Evolutionary conservation across 2,797 vertebrate species (phyloP), one percentile per base, ranked within the genome.

Genomic region (Apodemus agrarius): DNA sequence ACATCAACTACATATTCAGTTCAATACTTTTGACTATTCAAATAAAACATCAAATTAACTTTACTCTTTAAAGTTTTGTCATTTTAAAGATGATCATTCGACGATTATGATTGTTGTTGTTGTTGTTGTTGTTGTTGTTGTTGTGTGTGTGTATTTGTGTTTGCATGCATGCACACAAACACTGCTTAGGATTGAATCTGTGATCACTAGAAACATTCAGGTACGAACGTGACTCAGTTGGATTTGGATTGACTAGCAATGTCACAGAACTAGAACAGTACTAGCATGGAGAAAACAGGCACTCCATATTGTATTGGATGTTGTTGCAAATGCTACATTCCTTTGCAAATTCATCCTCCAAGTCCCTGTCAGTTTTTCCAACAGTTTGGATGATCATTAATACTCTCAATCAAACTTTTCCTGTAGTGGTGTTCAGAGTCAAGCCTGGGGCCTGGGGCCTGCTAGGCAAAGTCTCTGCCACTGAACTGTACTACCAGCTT

Each of bases 101-200:
- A n/a, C 63, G 63, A n/a, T 11, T 24, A 75, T 43, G 24, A 43
- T 26, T 24, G 9, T 49, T 49, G 11, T 49, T 52, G 13, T 52
- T 52, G 3, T 52, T 52, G 13, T 52, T 52, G 13, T 43, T 24
- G 26, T 63, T 83, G 26, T 6, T 26, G 43, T 26, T 43, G 26
- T 0, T 67, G 9, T 40, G 21, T 75, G 19, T 40, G 37, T 75
- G 37, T 75, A 11, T 43, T 16, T 69, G 31, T 67, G 31, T n/a
- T n/a, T 37, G 8, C 69, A 72, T 11, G n/a, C 69, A 72, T 1
- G 0, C 1, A 4, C 17, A 72, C 3, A 0, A n/a, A n/a, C 8
- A 72, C 69, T 72, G 17, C 69, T 72, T 72, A n/a, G 16, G 67
- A 72, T 72, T 22, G 19, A 72, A 37, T 61, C 69, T 87, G 43